Base-by-base conservation (phyloP, 2,113 vertebrate genomes). In the Miniopterus natalensis region DNA sequence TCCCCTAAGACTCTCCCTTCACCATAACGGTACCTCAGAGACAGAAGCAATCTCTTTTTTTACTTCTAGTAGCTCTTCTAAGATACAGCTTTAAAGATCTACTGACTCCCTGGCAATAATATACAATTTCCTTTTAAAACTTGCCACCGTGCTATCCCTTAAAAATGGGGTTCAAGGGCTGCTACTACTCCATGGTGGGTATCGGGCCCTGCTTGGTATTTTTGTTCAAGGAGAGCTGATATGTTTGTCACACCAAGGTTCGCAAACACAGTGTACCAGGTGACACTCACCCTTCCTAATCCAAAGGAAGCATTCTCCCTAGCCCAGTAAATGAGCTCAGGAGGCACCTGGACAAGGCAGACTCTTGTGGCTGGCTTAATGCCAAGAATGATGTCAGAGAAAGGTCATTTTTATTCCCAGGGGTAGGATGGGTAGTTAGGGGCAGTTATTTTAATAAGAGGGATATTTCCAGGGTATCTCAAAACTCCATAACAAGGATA, bases 381-480 rank as follows among this genome's bases (percentile, higher is more conserved):
- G 83, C 83, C 74, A 85, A 49, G 31, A 66, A 65, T 70, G 47
- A 51, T 7, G 40, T 21, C 40, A 40, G 11, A 25, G 13, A 90
- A 49, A 55, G 20, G n/a, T 18, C 74, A 25, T 25, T 40, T 91
- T 40, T 47, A 96, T 53, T 90, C 79, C 90, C 29, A 65, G 13
- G 18, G 73, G 53, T 14, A 92, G 13, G 61, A 68, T 88, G 49
- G 66, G 61, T n/a, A 45, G 31, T 47, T 68, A 36, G 71, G 96
- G 80, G 84, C 84, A 95, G 92, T 95, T 96, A 89, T 88, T 93
- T 91, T 47, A 88, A 86, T 2, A 36, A 92, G 21, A 94, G 36
- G 23, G 49, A 80, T 51, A 55, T 75, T 45, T 74, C 47, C 15
- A 36, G 49, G 45, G 66, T 20, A 11, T 78, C 70, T 45, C 75